Evolutionary conservation across 2,113 vertebrate species (phyloP).

Genomic region (Excalfactoria chinensis): DNA sequence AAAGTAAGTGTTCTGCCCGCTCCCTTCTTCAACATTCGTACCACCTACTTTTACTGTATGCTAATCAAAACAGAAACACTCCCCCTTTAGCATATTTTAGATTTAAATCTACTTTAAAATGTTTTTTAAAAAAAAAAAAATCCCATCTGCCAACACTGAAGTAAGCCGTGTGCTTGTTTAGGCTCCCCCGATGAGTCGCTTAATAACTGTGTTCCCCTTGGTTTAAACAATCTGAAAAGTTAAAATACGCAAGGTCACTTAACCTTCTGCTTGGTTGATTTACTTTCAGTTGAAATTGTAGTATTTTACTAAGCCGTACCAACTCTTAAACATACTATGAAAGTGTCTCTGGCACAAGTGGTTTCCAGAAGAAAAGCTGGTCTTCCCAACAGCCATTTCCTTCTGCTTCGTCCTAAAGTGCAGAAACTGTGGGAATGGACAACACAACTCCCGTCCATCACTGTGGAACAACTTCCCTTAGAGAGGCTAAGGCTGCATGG

Average conservation of each 20-base stretch:
- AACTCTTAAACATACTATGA: slow-evolving; percentile 38
- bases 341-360: slow-evolving; percentile 75
- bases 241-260: slow-evolving; percentile 79
- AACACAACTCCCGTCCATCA: slow-evolving; percentile 70
- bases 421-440: slow-evolving; percentile 65
- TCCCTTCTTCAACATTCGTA: not conserved
- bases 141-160: not conserved
- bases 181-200: slow-evolving; percentile 33
- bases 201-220: slow-evolving; percentile 25
- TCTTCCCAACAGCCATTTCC: slow-evolving; percentile 69
- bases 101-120: not conserved
- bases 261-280: slow-evolving; percentile 63
- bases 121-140: not conserved
- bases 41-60: not conserved
- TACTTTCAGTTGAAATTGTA: not conserved
- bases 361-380: slow-evolving; percentile 72
- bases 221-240: slow-evolving; percentile 59
- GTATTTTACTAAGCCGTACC: slow-evolving; percentile 48
- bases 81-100: not conserved
- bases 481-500: slow-evolving; percentile 93
- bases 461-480: slow-evolving; percentile 94
- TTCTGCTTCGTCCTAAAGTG: slow-evolving; percentile 77
- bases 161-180: slow-evolving; percentile 65
- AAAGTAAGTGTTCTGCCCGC: not conserved
- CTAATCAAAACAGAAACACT: not conserved